Base-by-base conservation (phyloP, 2,113 vertebrate genomes). In the Pollimyrus isidori region DNA sequence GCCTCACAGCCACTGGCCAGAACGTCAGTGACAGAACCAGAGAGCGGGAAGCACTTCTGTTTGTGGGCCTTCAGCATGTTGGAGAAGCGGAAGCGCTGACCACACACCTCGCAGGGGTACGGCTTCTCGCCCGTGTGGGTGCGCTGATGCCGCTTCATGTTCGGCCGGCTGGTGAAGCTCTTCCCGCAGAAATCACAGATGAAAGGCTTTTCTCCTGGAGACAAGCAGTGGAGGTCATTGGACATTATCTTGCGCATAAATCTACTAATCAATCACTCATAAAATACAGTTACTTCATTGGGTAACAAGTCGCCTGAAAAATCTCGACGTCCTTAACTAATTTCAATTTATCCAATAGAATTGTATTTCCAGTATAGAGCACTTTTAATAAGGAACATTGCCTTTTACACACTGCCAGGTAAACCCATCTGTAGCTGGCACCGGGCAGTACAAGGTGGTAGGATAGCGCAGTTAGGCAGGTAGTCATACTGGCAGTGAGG, bases 101-200 rank as follows among this genome's bases (percentile, higher is more conserved):
- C 98, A 3, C 98, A 99, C 90, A 98, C 97, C 2, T 99, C 98
- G 3, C 98, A 99, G 0, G 98, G 98, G 85, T 99, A 99, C 62
- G 98, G 98, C 95, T 99, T 99, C 95, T 99, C 98, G 45, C 98
- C 98, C 0, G 98, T 99, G 96, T 99, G 98, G 3, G 98, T 99
- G 90, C 98, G 94, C 13, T 98, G 97, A 90, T 99, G 98, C 11
- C 98, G 95, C 94, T 99, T 99, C 98, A 99, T 99, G 95, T 99
- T 99, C 90, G 98, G 98, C 87, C 98, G 97, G 93, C 98, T 99
- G 95, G 98, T 99, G 96, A 99, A 99, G 95, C 98, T 99, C 92
- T 99, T 99, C 92, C 98, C 98, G n/a, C 98, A 99, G 94, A 99
- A 98, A 96, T 99, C 98, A 94, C 98, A 99, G 93, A 99, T 98